Percentiles rank a stretch among this genome's conserved stretches.
Conservation (phyloP, 2,888 invertebrate species). For the Leucoptera coffeella region DNA sequence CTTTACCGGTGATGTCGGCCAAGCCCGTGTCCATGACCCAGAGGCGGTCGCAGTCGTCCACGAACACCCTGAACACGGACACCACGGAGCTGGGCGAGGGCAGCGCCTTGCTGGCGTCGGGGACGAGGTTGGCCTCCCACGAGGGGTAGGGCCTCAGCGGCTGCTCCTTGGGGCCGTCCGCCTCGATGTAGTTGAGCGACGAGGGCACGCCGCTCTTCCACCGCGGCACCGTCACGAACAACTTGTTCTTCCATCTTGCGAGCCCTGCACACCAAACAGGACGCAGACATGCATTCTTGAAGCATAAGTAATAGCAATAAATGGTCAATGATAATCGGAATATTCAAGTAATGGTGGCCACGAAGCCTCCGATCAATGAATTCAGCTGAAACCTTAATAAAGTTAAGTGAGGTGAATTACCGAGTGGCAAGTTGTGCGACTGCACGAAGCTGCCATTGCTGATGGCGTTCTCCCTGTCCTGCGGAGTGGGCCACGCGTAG, state of each 20-base stretch:
- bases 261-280: too few species aligned
- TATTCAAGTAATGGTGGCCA: too few species aligned
- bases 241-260: slow-evolving; percentile 64
- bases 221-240: slow-evolving; percentile 64
- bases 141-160: slow-evolving; percentile 69
- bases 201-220: slow-evolving; percentile 68
- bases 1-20: slow-evolving; percentile 64
- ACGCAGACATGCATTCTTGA: too few species aligned
- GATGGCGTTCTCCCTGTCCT: slow-evolving; percentile 55
- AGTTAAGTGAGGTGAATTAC: too few species aligned
- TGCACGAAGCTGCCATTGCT: slow-evolving; percentile 54
- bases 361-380: too few species aligned
- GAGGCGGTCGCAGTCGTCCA: slow-evolving; percentile 71
- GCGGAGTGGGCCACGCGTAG: slow-evolving; percentile 59
- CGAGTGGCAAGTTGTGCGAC: slow-evolving; percentile 64
- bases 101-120: slow-evolving; percentile 33
- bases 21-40: slow-evolving; percentile 80
- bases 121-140: slow-evolving; percentile 72
- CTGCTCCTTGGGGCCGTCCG: slow-evolving; percentile 63
- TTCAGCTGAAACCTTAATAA: too few species aligned
- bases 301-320: too few species aligned
- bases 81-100: slow-evolving; percentile 58
- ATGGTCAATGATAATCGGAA: too few species aligned
- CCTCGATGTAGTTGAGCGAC: slow-evolving; percentile 60
- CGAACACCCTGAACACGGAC: slow-evolving; percentile 66